phyloP scores from a whole-genome alignment of 2,113 vertebrate genomes.

The Siniperca chuatsi region DNA sequence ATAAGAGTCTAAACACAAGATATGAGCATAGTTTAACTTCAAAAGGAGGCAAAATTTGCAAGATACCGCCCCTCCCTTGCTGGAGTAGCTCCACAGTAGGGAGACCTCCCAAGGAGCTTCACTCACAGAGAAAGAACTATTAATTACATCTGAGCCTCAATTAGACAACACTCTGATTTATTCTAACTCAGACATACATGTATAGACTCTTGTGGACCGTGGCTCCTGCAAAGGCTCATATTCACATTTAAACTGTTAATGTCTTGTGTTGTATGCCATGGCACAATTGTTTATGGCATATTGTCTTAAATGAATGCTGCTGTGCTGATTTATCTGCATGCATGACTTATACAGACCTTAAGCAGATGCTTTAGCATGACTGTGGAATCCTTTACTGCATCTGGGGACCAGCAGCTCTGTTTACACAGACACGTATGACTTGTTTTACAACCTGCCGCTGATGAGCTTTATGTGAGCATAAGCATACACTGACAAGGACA shows the following conservation, averaged over 20 bases:
- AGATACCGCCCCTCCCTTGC: constrained; percentile 42
- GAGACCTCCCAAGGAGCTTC: constrained; percentile 60
- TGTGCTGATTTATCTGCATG: constrained; percentile 23
- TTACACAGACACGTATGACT: constrained; percentile 55
- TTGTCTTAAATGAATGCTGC: constrained; percentile 55
- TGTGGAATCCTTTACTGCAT: constrained; percentile 60
- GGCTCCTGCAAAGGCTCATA: constrained; percentile 33
- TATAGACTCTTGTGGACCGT: constrained; percentile 14
- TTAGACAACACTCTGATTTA: constrained; percentile 60
- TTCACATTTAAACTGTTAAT: constrained; percentile 46
- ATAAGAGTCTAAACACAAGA: constrained; percentile 64
- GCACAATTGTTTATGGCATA: constrained; percentile 37
- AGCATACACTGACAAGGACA: constrained; percentile 36
- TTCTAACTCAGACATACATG: constrained; percentile 26
- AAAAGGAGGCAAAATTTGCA: constrained; percentile 57
- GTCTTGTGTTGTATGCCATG: constrained; percentile 29
- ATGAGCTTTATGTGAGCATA: constrained; percentile 37
- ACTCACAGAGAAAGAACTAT: constrained; percentile 57
- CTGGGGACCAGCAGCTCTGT: constrained; percentile 46
- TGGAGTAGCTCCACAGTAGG: constrained; percentile 29
- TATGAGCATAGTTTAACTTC: constrained; percentile 71
- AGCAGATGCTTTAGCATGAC: constrained; percentile 58
- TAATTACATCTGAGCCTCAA: constrained; percentile 74
- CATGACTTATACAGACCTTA: constrained; percentile 41
- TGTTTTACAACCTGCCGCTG: constrained; percentile 63